These are phyloP conservation scores for Phyllopteryx taeniolatus DNA, from an alignment of 2,113 vertebrate genomes.

Conservation along the genomic window DNA sequence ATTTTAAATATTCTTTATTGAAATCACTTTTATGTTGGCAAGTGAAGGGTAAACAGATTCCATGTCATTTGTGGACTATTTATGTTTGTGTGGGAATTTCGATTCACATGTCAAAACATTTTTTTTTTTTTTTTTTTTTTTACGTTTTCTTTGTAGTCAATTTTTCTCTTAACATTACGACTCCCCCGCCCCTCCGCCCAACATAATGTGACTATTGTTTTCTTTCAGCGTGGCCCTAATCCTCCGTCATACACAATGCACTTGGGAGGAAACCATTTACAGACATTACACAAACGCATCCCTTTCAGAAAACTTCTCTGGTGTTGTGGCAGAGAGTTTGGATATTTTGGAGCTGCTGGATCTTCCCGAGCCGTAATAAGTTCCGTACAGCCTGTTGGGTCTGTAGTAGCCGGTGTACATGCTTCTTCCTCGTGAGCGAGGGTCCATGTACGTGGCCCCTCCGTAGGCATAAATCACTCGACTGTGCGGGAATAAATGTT, in stretches of 20 bases:
- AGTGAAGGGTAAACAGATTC: not conserved
- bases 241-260: not conserved
- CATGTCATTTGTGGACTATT: no score
- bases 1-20: not conserved
- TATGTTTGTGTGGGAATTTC: not conserved
- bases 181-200: no score
- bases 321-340: conserved; percentile 46
- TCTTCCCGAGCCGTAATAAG: conserved; percentile 33
- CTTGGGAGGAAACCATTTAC: not conserved
- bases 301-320: conserved; percentile 50
- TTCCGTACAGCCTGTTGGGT: conserved; percentile 39
- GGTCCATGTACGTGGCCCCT: conserved; percentile 35
- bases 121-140: no score
- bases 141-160: no score
- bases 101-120: not conserved
- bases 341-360: conserved; percentile 51
- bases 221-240: not conserved
- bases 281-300: conserved; percentile 67
- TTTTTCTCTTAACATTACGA: not conserved
- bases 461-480: conserved; percentile 19
- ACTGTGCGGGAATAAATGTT: conserved; percentile 15
- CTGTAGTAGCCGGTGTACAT: conserved; percentile 54
- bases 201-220: not conserved
- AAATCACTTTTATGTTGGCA: not conserved
- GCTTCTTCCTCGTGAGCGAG: conserved; percentile 37